Base-by-base conservation (phyloP, 2,113 vertebrate species). In the Nothocercus julius region DNA sequence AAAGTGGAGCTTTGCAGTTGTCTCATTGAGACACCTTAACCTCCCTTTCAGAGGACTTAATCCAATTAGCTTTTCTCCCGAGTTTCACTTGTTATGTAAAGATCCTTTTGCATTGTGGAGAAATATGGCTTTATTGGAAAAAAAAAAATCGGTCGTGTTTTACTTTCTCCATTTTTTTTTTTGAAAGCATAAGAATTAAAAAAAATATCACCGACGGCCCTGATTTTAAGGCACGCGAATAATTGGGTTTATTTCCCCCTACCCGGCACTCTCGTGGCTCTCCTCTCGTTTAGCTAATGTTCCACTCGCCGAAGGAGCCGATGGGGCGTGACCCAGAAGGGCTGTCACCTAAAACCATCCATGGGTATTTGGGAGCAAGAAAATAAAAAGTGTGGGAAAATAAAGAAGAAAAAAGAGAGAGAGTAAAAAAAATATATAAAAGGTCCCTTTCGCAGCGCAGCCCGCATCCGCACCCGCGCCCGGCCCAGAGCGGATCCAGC, bases 21-120 rank as follows among this genome's bases (percentile, higher is more conserved):
- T 93, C 91, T 76, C 82, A 96, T 96, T 97, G 97, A 92, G 92
- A 88, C 87, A 95, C 90, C 93, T 97, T 92, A 94, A 78, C 95
- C 96, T 97, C 89, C 96, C 79, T 93, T 95, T 96, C 97, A 95
- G 96, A 87, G 95, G 90, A 90, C 95, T 98, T 98, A 98, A 98
- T 98, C 98, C 98, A 98, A 98, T 98, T 98, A 98, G 97, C 94
- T 97, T 97, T 98, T 96, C 96, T 97, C 87, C 95, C 16, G 97
- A 87, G 96, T 97, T 96, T 94, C 95, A 89, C 96, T 97, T 98
- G 98, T 98, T 98, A 98, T 97, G 98, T 97, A 98, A 98, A 98
- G 94, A 93, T 94, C 91, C 94, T 89, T 88, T 89, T 64, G 77
- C 83, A 68, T 92, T 40, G 92, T 44, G 4, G 85, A 87, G 91